Evolutionary conservation across 2,888 invertebrate species (phyloP).

Genomic region (Agrilus mali): DNA sequence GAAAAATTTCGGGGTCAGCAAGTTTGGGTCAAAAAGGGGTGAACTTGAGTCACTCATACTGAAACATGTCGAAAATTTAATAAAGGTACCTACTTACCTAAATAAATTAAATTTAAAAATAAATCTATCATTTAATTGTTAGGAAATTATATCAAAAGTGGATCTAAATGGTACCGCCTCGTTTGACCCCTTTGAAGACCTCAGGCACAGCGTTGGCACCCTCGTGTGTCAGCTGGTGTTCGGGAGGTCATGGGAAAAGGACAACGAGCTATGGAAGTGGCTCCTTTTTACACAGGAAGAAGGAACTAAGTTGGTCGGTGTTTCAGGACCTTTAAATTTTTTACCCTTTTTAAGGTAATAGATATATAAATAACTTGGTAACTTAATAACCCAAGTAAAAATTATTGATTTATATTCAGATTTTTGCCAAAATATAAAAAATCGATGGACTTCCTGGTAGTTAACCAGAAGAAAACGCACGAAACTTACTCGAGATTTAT

Average conservation of each 20-base stretch:
- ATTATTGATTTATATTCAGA: neutral
- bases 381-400: too few species aligned
- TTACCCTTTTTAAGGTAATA: constrained; percentile 69
- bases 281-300: constrained; percentile 68
- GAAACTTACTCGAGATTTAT: constrained; percentile 57
- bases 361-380: too few species aligned
- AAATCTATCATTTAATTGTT: too few species aligned
- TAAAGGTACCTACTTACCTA: too few species aligned
- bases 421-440: constrained; percentile 45
- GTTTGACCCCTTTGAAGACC: constrained; percentile 40
- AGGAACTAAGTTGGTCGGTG: constrained; percentile 69
- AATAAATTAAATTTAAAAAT: too few species aligned
- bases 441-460: constrained; percentile 50
- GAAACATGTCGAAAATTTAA: constrained; percentile 46
- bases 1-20: constrained; percentile 60
- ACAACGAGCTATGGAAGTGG: constrained; percentile 67
- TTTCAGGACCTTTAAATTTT: constrained; percentile 75
- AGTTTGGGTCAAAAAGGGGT: constrained; percentile 46
- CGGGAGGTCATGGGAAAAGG: constrained; percentile 53
- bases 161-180: constrained; percentile 5
- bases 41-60: constrained; percentile 54
- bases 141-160: constrained; percentile 13
- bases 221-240: constrained; percentile 66
- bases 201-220: constrained; percentile 65
- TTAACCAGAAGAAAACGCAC: constrained; percentile 63